Conservation (phyloP, 2,113 vertebrate species). For the Pseudopodoces humilis region DNA sequence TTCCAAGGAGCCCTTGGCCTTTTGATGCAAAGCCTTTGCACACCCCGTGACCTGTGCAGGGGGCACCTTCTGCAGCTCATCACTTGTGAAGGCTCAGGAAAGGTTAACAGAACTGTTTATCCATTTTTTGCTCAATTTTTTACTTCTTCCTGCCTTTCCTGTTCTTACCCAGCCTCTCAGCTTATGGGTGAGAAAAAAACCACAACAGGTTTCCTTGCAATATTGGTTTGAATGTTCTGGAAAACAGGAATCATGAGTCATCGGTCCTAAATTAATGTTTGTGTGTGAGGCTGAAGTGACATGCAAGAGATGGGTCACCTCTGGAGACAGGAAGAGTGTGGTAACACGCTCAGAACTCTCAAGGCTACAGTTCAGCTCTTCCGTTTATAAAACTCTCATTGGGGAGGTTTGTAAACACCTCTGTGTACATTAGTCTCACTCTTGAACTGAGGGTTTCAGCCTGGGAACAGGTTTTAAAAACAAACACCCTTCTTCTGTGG, state of each 20-base stretch:
- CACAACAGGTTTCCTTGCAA: slow-evolving; percentile 63
- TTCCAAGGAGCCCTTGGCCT: background rate
- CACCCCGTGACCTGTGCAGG: background rate
- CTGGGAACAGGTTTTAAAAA: background rate
- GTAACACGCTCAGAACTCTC: background rate
- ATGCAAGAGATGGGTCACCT: slow-evolving; percentile 21
- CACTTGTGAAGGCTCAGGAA: background rate
- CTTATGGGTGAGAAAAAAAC: background rate
- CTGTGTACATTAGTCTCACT: background rate
- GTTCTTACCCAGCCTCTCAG: slow-evolving; percentile 35
- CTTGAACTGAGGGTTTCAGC: background rate
- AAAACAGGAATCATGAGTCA: slow-evolving; percentile 80
- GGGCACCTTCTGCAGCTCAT: background rate
- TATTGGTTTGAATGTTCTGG: slow-evolving; percentile 63
- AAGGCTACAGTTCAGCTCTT: slow-evolving; percentile 46
- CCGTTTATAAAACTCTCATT: background rate
- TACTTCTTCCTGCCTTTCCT: slow-evolving; percentile 67
- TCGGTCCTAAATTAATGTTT: slow-evolving; percentile 43
- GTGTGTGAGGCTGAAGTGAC: slow-evolving; percentile 27
- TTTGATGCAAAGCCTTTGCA: background rate
- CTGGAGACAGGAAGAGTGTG: slow-evolving; percentile 59
- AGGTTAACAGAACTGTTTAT: slow-evolving; percentile 24
- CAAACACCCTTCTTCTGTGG: background rate
- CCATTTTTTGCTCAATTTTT: background rate
- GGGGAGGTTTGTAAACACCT: slow-evolving; percentile 25